A percentile compares a stretch with the other conserved stretches of the same genome.
These are phyloP conservation scores for Chrysolina oricalcia DNA, from an alignment of 2,888 invertebrate genomes.

Conservation along the genomic window DNA sequence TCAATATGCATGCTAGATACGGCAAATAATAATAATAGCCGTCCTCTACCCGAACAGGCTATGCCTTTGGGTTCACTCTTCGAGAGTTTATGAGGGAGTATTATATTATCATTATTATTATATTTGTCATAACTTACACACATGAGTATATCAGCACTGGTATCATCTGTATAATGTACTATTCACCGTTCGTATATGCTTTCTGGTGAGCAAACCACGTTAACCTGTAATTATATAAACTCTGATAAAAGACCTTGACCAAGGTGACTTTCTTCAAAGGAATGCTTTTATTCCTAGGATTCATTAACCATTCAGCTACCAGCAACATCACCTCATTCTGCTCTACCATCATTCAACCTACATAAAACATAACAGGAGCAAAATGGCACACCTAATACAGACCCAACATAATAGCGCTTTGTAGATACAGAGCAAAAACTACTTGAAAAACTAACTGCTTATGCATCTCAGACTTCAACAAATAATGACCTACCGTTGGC, in stretches of 20 bases:
- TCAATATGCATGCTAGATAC: too few species aligned
- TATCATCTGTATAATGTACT: too few species aligned
- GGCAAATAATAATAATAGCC: too few species aligned
- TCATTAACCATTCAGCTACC: not conserved
- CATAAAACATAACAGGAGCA: conserved; percentile 3
- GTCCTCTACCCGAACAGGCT: too few species aligned
- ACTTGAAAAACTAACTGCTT: conserved; percentile 31
- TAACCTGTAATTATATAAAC: not conserved
- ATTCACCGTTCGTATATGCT: too few species aligned
- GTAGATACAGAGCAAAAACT: conserved; percentile 28
- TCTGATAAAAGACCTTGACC: not conserved
- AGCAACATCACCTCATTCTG: not conserved
- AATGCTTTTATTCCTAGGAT: not conserved
- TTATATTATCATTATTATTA: too few species aligned
- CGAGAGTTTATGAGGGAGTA: too few species aligned
- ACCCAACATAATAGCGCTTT: conserved; percentile 21
- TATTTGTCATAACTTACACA: not conserved
- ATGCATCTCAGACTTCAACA: conserved; percentile 27
- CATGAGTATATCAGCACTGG: not conserved
- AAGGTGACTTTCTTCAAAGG: conserved; percentile 2
- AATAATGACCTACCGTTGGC: conserved; percentile 21
- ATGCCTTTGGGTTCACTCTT: too few species aligned
- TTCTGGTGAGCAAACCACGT: too few species aligned
- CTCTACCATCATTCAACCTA: conserved; percentile 11
- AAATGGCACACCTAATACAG: conserved; percentile 17